Conservation (phyloP, 2,797 vertebrate genomes). For the Rhabdomys pumilio region DNA sequence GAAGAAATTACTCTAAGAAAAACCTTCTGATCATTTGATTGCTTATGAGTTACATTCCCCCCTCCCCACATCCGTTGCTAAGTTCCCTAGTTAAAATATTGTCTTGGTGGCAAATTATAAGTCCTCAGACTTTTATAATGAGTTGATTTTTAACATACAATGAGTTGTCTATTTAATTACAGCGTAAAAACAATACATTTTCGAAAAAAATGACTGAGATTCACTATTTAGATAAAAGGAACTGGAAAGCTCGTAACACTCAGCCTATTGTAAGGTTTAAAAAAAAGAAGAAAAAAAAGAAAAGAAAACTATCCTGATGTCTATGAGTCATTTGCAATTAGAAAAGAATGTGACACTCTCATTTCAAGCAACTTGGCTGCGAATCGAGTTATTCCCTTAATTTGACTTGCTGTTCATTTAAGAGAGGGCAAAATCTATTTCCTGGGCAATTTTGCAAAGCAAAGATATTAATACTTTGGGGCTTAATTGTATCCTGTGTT, state of each 20-base stretch:
- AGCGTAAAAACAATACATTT: constrained; percentile 71
- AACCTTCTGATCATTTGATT: constrained; percentile 71
- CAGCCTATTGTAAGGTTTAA: constrained; percentile 54
- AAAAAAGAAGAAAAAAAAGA: not conserved
- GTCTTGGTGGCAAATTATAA: constrained; percentile 68
- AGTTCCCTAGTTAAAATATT: constrained; percentile 68
- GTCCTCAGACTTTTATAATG: constrained; percentile 73
- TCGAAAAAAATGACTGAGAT: constrained; percentile 16
- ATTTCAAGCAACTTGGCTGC: constrained; percentile 86
- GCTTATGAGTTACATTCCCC: constrained; percentile 69
- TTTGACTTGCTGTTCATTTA: constrained; percentile 90
- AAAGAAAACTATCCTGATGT: constrained; percentile 13
- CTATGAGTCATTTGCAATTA: constrained; percentile 83
- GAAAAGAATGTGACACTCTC: constrained; percentile 83
- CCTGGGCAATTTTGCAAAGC: constrained; percentile 92
- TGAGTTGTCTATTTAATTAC: constrained; percentile 68
- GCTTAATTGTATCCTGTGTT: constrained; percentile 94
- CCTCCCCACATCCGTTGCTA: constrained; percentile 65
- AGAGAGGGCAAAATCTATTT: constrained; percentile 91
- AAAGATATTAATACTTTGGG: constrained; percentile 93
- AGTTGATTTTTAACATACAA: constrained; percentile 67
- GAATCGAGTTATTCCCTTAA: constrained; percentile 88
- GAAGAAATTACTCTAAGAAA: constrained; percentile 71
- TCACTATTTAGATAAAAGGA: constrained; percentile 69
- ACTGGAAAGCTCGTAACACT: constrained; percentile 45